Evolutionary conservation across 2,797 vertebrate species (phyloP).

Genomic region (Enteromius afrohamiltoni): DNA sequence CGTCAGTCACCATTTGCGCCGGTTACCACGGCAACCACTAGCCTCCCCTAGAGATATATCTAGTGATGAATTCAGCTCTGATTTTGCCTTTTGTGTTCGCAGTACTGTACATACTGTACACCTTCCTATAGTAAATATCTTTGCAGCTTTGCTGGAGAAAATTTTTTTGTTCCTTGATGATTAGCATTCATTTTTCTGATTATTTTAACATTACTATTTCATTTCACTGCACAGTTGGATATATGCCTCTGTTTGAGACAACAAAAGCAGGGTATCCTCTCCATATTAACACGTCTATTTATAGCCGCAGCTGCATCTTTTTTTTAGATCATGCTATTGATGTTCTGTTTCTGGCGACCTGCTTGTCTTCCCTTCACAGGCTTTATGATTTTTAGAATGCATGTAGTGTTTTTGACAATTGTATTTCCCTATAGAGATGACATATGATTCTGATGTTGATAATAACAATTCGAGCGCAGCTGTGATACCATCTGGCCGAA

Average conservation of each 20-base stretch:
- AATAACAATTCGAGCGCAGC: conserved; percentile 70
- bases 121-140: neutral
- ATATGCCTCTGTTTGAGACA: conserved; percentile 73
- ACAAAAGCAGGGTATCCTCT: conserved; percentile 77
- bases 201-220: neutral
- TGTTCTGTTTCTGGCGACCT: conserved; percentile 78
- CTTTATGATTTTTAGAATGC: conserved; percentile 38
- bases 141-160: neutral
- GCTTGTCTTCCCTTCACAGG: conserved; percentile 73
- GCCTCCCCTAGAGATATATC: conserved; percentile 85
- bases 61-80: conserved; percentile 77
- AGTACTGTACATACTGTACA: conserved; percentile 70
- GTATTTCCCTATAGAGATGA: neutral
- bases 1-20: conserved; percentile 91
- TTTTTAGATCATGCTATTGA: conserved; percentile 88
- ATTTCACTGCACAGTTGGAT: conserved; percentile 65
- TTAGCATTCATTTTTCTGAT: neutral
- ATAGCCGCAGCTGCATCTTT: conserved; percentile 86
- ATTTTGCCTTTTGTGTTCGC: conserved; percentile 75
- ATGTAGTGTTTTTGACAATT: neutral
- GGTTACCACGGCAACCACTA: conserved; percentile 91
- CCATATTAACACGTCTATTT: conserved; percentile 80
- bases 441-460: conserved; percentile 56
- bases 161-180: neutral
- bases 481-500: conserved; percentile 70